Evolutionary conservation across 2,888 invertebrate species (phyloP).

Genomic region (Scelioninae gen. 1): DNA sequence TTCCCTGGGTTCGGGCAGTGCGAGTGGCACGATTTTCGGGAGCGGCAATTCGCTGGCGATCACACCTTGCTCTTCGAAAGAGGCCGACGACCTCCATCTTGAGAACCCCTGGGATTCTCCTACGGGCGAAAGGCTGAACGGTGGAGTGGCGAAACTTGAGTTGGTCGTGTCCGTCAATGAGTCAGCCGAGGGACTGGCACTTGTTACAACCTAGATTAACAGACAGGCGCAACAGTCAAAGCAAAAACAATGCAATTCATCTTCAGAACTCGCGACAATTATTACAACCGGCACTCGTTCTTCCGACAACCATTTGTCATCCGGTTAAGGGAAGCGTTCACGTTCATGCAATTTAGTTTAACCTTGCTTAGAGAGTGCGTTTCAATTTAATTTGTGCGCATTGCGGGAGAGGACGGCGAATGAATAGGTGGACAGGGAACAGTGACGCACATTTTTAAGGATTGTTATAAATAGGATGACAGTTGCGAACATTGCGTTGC

Average conservation of each 20-base stretch:
- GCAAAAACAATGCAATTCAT: slow-evolving; percentile 20
- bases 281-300: not conserved
- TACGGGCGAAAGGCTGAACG: slow-evolving; percentile 93
- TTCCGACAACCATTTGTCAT: slow-evolving; percentile 32
- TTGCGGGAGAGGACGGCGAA: slow-evolving; percentile 1
- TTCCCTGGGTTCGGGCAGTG: slow-evolving; percentile 89
- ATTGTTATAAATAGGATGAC: slow-evolving; percentile 48
- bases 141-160: slow-evolving; percentile 94
- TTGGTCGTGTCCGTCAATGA: slow-evolving; percentile 94
- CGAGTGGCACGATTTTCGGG: slow-evolving; percentile 89
- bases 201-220: slow-evolving; percentile 86
- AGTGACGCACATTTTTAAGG: slow-evolving; percentile 26
- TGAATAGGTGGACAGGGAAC: slow-evolving; percentile 9
- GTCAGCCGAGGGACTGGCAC: slow-evolving; percentile 93
- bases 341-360: slow-evolving; percentile 18
- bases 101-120: slow-evolving; percentile 94
- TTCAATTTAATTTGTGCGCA: slow-evolving; percentile 24
- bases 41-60: slow-evolving; percentile 87
- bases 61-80: slow-evolving; percentile 88
- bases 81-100: slow-evolving; percentile 90
- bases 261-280: slow-evolving; percentile 28
- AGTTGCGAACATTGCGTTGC: not conserved
- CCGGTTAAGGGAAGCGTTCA: slow-evolving; percentile 3
- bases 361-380: slow-evolving; percentile 1
- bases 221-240: slow-evolving; percentile 47